These are phyloP conservation scores for Trichacis sp. DNA, from an alignment of 2,888 invertebrate genomes.

Conservation along the genomic window DNA sequence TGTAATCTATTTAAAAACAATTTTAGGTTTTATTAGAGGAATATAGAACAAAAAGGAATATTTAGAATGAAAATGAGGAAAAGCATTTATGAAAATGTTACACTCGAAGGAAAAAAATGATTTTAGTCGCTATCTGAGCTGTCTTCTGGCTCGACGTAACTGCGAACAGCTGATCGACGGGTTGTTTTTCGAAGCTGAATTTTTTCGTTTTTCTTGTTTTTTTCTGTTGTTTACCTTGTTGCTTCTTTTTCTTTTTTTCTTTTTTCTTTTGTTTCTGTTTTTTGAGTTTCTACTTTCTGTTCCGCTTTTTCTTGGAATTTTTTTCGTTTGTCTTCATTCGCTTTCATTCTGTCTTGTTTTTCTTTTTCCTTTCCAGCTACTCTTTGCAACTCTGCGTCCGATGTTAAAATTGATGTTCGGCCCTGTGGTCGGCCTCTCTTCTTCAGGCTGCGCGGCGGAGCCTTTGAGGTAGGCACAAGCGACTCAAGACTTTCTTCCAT, in stretches of 20 bases:
- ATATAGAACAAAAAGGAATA: no score
- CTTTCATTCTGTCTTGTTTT: slow-evolving; percentile 32
- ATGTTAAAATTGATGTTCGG: slow-evolving; percentile 9
- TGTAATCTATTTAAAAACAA: no score
- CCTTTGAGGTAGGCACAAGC: slow-evolving; percentile 1
- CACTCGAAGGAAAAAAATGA: background rate
- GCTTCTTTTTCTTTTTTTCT: slow-evolving; percentile 7
- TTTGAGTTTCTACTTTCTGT: background rate
- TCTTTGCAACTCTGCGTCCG: background rate
- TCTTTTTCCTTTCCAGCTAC: background rate
- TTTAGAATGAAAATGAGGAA: no score
- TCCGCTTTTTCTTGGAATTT: background rate
- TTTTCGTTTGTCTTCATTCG: background rate
- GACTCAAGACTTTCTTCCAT: background rate
- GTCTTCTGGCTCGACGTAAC: background rate
- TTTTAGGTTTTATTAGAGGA: no score
- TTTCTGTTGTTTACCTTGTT: background rate
- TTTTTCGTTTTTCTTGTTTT: slow-evolving; percentile 9
- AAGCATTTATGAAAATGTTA: no score
- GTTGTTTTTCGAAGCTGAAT: slow-evolving; percentile 16
- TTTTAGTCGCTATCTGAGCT: slow-evolving; percentile 4
- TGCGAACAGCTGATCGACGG: slow-evolving; percentile 16
- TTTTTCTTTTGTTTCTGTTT: slow-evolving; percentile 23
- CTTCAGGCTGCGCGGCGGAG: background rate
- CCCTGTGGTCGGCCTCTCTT: slow-evolving; percentile 8